Percentiles rank a stretch among this genome's conserved stretches.
Conservation (phyloP, 2,888 invertebrate genomes). For the Argyresthia albistria region DNA sequence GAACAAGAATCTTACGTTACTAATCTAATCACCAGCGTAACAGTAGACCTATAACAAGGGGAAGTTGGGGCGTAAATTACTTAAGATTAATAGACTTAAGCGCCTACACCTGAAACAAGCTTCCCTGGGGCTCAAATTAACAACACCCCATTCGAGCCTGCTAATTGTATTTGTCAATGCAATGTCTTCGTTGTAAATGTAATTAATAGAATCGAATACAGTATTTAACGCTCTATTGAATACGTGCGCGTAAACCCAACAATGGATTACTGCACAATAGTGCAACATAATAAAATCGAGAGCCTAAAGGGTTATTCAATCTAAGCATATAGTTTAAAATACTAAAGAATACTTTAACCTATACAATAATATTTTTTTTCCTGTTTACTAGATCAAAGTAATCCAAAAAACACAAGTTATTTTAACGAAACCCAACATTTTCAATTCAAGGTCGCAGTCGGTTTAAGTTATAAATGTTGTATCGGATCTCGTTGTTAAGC, state of each 20-base stretch:
- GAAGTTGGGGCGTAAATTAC: conserved; percentile 6
- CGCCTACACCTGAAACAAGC: conserved; percentile 5
- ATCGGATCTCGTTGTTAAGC: neutral
- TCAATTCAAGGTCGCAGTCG: neutral
- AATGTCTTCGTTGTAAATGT: conserved; percentile 1
- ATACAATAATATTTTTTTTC: too few relatives aligned
- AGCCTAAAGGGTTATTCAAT: too few relatives aligned
- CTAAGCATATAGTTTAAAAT: too few relatives aligned
- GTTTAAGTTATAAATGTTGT: conserved; percentile 2
- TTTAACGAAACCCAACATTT: too few relatives aligned
- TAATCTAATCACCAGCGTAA: conserved; percentile 3
- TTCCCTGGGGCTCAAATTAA: conserved; percentile 5
- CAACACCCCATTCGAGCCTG: conserved; percentile 1
- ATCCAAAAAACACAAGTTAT: too few relatives aligned
- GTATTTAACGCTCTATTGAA: neutral
- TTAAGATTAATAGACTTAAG: conserved; percentile 7
- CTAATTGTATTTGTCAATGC: conserved; percentile 8
- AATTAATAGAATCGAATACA: conserved; percentile 1
- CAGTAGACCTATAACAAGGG: conserved; percentile 1
- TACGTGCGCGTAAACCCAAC: too few relatives aligned
- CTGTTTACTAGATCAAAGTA: too few relatives aligned
- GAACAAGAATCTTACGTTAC: neutral
- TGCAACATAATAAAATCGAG: too few relatives aligned
- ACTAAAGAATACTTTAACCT: too few relatives aligned
- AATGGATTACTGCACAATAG: too few relatives aligned